Evolutionary conservation across 2,888 invertebrate species (phyloP), one percentile per base, ranked within the genome.

Genomic region (Leucozona laternaria): DNA sequence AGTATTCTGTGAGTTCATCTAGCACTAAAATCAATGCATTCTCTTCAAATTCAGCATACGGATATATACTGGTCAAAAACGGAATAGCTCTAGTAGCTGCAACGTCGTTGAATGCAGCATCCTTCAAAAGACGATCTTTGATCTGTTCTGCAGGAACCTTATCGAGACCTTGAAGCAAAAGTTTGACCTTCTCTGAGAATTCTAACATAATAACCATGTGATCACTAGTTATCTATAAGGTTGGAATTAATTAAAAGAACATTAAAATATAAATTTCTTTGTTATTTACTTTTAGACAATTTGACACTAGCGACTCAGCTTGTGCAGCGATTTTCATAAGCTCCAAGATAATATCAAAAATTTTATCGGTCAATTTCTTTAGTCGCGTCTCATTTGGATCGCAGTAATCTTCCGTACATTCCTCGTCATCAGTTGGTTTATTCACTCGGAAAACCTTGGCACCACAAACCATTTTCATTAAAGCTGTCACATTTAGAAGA

Each of bases 341-440:
- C 75, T 90, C 89, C 22, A 90, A 15, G 3, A 91, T 86, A 58
- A 91, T 89, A 0, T 79, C 80, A 68, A 90, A 90, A 64, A 92
- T 78, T 17, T 88, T 86, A 11, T 91, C 90, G 0, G 91, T 90
- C 91, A 91, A 92, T 20, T 89, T 88, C 73, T 90, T 91, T 0
- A 91, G 87, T 17, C 91, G 76, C 79, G 90, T 90, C 15, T 91
- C 91, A 88, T 90, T 90, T 50, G 90, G 89, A 89, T 92, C 92
- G 79, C 90, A 91, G 66, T 90, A 91, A 70, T 92, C 91, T 60
- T 92, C 91, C 2, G 90, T 90, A 4, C 89, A 82, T 73, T 92
- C 91, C 20, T 91, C 90, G 37, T 84, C 85, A 43, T 91, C 91
- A 4, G 77, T 78, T n/a, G 58, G 68, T 25, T 90, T 89, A 11